Conservation (phyloP, 2,888 invertebrate species). For the Coremacera marginata region DNA sequence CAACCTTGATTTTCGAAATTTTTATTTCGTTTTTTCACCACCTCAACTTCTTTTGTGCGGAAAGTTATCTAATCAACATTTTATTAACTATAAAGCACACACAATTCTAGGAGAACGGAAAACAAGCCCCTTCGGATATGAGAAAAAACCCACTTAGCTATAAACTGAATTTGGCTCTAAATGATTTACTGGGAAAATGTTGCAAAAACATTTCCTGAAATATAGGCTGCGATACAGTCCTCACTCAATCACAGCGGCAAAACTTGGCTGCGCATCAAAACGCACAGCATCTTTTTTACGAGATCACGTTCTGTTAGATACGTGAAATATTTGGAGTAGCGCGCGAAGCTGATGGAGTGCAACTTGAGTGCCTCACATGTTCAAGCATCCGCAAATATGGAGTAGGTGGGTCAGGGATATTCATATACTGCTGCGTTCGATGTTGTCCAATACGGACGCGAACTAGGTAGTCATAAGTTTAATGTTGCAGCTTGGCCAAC, state of each 20-base stretch:
- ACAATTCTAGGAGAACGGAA: no score
- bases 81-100: no score
- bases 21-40: no score
- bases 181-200: no score
- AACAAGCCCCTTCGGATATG: no score
- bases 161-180: no score
- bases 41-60: no score
- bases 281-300: slow-evolving; percentile 53
- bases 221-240: slow-evolving; percentile 8
- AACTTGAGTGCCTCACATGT: neutral
- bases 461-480: slow-evolving; percentile 27
- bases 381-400: neutral
- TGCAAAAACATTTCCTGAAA: neutral
- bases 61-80: no score
- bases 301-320: slow-evolving; percentile 65
- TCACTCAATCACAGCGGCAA: slow-evolving; percentile 12
- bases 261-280: neutral
- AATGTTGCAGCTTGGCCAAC: slow-evolving; percentile 16
- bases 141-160: no score
- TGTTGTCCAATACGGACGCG: slow-evolving; percentile 1
- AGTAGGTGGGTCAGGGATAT: slow-evolving; percentile 9
- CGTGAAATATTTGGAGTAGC: slow-evolving; percentile 61
- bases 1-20: no score
- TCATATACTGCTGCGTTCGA: neutral
- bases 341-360: slow-evolving; percentile 8